A percentile compares a stretch with the other conserved stretches of the same genome.
These are phyloP conservation scores for Dromius quadrimaculatus DNA, from an alignment of 2,888 invertebrate genomes.

Conservation along the genomic window DNA sequence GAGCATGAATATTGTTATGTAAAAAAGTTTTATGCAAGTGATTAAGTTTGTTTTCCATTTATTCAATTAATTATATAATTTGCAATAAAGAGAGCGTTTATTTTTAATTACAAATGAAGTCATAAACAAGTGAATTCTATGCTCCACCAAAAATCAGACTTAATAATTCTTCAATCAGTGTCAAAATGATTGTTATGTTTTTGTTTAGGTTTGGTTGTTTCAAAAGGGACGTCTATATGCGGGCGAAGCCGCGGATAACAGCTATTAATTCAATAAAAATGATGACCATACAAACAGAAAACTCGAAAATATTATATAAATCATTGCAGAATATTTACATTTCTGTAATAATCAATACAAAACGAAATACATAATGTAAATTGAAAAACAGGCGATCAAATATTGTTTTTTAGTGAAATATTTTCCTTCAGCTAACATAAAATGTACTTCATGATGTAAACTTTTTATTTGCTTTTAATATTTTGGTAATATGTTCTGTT, in stretches of 20 bases:
- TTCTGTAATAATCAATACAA: not conserved
- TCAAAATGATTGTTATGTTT: conserved; percentile 7
- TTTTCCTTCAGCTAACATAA: conserved; percentile 5
- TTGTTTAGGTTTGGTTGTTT: not conserved
- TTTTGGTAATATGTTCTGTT: conserved; percentile 16
- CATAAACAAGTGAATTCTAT: not conserved
- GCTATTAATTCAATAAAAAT: no score
- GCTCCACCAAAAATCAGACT: conserved; percentile 19
- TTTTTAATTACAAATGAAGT: conserved; percentile 25
- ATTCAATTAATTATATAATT: conserved; percentile 33
- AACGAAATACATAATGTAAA: not conserved
- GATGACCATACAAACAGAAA: no score
- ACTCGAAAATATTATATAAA: no score
- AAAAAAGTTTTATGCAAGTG: conserved; percentile 8
- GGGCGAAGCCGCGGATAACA: no score
- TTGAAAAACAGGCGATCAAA: conserved; percentile 24
- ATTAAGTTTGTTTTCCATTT: conserved; percentile 26
- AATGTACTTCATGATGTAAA: conserved; percentile 15
- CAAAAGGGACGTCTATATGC: not conserved
- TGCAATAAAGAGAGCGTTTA: conserved; percentile 27
- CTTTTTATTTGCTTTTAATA: conserved; percentile 20
- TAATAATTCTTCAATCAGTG: not conserved
- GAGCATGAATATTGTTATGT: conserved; percentile 30
- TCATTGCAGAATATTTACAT: conserved; percentile 19
- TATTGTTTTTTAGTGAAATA: conserved; percentile 22